Evolutionary conservation across 2,888 invertebrate genomes (phyloP).

Genomic region (Leptogaster cylindrica): DNA sequence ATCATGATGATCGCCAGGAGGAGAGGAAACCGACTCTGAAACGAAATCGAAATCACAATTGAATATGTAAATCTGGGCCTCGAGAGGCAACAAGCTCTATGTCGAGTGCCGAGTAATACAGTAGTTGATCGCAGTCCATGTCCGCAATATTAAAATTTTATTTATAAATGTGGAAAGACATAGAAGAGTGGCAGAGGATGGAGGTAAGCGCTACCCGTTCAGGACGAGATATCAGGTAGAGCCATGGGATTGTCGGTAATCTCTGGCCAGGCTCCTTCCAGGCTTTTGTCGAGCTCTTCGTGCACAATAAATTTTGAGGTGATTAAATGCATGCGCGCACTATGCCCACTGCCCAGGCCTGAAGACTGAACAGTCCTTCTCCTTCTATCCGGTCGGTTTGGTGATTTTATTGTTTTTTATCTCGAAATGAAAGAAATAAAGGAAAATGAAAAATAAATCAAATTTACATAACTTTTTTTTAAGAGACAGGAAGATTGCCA

Average conservation of each 20-base stretch:
- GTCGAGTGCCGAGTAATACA: conserved; percentile 39
- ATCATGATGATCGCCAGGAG: background rate
- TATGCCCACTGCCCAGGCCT: too few species aligned
- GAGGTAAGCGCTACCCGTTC: too few species aligned
- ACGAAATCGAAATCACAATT: conserved; percentile 41
- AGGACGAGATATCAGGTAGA: too few species aligned
- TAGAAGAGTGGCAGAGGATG: too few species aligned
- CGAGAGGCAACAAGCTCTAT: background rate
- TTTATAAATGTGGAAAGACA: conserved; percentile 31
- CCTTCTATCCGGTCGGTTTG: conserved; percentile 20
- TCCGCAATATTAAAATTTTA: conserved; percentile 40
- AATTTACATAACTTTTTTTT: conserved; percentile 35
- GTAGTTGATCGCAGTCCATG: conserved; percentile 40
- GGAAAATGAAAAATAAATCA: conserved; percentile 35
- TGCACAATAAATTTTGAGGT: conserved; percentile 35
- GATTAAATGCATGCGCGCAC: conserved; percentile 40
- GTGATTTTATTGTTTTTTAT: conserved; percentile 16
- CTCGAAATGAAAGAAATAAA: conserved; percentile 5
- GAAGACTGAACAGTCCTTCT: conserved; percentile 3
- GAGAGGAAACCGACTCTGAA: conserved; percentile 32
- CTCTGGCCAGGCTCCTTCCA: background rate
- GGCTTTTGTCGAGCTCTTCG: too few species aligned
- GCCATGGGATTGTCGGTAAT: too few species aligned
- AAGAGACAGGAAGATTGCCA: conserved; percentile 7
- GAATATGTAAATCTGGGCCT: conserved; percentile 38